Percentiles rank a stretch among this genome's conserved stretches.
These are phyloP conservation scores for Ectropis crepuscularia DNA, from an alignment of 2,888 invertebrate species.

Conservation along the genomic window DNA sequence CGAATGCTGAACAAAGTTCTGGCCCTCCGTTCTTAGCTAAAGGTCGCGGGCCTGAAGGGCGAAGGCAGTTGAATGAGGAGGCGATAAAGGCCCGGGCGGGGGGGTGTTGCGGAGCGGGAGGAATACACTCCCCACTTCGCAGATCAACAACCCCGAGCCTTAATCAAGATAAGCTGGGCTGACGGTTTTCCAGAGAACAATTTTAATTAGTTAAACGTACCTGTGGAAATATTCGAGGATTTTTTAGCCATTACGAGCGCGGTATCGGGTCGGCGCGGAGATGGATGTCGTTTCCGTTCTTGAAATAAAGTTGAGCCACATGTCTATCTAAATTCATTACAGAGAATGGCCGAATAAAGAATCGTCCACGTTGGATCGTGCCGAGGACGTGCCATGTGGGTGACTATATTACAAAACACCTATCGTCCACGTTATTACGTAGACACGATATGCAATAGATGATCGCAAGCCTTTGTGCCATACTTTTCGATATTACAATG, in stretches of 20 bases:
- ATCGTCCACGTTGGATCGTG: too few relatives aligned
- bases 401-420: too few relatives aligned
- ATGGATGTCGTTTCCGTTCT: constrained; percentile 52
- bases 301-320: constrained; percentile 48
- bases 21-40: constrained; percentile 65
- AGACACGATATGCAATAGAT: too few relatives aligned
- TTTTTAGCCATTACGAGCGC: constrained; percentile 38
- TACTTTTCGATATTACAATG: too few relatives aligned
- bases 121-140: constrained; percentile 58
- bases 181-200: constrained; percentile 56
- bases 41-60: constrained; percentile 76
- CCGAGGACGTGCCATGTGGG: too few relatives aligned
- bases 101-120: constrained; percentile 40
- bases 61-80: constrained; percentile 69
- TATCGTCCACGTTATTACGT: too few relatives aligned
- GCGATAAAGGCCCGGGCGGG: constrained; percentile 61
- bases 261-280: constrained; percentile 41
- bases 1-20: constrained; percentile 59
- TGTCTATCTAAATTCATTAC: constrained; percentile 52
- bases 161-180: constrained; percentile 73
- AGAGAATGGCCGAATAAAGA: constrained; percentile 55
- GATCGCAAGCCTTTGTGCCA: too few relatives aligned
- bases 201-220: constrained; percentile 63
- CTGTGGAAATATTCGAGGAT: constrained; percentile 32
- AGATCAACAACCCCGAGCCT: constrained; percentile 78